A percentile compares a stretch with the other conserved stretches of the same genome.
Evolutionary conservation across 2,888 invertebrate species (phyloP).

Genomic region (Ochlodes sylvanus): DNA sequence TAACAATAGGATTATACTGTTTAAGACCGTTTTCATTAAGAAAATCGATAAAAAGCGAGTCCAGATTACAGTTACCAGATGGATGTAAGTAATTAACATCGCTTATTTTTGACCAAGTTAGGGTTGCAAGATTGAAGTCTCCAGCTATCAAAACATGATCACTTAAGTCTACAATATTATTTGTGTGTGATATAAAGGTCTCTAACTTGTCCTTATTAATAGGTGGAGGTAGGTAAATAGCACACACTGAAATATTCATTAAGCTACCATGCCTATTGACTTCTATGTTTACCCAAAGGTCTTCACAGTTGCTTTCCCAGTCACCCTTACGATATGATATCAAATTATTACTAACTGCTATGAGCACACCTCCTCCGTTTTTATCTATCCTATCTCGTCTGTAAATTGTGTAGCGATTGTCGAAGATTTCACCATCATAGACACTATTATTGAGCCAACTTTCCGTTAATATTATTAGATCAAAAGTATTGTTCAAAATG

Average conservation of each 20-base stretch:
- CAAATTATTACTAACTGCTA: slow-evolving; percentile 12
- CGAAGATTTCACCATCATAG: neutral
- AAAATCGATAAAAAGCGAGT: slow-evolving; percentile 2
- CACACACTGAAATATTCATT: neutral
- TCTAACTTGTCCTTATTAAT: slow-evolving; percentile 1
- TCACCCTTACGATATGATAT: neutral
- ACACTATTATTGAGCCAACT: slow-evolving; percentile 7
- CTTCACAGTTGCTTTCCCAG: slow-evolving; percentile 23
- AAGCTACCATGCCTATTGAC: neutral
- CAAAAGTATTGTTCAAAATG: slow-evolving; percentile 15
- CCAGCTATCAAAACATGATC: slow-evolving; percentile 6
- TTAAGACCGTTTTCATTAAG: neutral
- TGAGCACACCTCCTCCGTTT: slow-evolving; percentile 16
- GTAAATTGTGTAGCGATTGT: slow-evolving; percentile 8
- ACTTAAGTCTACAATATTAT: too few relatives aligned
- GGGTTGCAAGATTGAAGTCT: slow-evolving; percentile 12
- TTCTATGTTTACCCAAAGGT: slow-evolving; percentile 6
- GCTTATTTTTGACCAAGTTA: neutral
- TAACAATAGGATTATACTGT: slow-evolving; percentile 1
- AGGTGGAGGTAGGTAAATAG: slow-evolving; percentile 14
- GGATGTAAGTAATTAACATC: neutral
- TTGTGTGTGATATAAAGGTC: neutral
- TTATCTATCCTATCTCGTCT: slow-evolving; percentile 17
- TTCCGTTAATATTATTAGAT: slow-evolving; percentile 13
- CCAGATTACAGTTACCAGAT: neutral